phyloP scores from a whole-genome alignment of 2,113 vertebrate genomes.

The Silurus meridionalis region DNA sequence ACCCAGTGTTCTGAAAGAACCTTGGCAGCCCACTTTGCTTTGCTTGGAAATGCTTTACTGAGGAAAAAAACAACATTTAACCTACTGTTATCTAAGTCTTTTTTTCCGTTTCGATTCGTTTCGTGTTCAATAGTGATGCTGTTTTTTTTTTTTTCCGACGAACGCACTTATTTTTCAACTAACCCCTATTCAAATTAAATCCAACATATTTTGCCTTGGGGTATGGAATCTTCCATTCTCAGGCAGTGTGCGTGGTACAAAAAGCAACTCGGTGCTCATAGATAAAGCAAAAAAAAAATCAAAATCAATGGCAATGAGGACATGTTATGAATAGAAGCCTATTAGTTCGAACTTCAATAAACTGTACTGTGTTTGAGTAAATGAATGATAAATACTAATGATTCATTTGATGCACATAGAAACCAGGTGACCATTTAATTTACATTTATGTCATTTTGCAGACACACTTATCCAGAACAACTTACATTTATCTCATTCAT shows the following conservation, averaged over 20 bases:
- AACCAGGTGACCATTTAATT: no score
- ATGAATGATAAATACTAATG: neutral
- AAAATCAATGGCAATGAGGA: neutral
- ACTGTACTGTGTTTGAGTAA: neutral
- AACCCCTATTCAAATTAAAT: neutral
- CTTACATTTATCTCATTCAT: no score
- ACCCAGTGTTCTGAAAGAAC: neutral
- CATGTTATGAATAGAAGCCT: neutral
- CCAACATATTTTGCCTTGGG: neutral
- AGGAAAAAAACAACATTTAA: neutral
- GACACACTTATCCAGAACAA: no score
- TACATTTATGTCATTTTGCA: no score
- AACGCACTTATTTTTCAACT: neutral
- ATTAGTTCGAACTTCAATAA: neutral
- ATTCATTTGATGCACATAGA: neutral
- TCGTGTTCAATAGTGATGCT: neutral
- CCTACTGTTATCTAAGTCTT: neutral
- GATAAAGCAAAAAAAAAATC: neutral
- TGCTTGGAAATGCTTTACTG: neutral
- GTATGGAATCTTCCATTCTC: neutral
- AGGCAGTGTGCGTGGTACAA: neutral
- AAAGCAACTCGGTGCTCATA: neutral
- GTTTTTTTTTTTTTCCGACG: neutral
- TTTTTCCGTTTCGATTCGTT: neutral
- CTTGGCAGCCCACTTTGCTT: conserved; percentile 14